These are phyloP conservation scores for Poecile montanus DNA, from an alignment of 2,797 vertebrate species.

Conservation along the genomic window DNA sequence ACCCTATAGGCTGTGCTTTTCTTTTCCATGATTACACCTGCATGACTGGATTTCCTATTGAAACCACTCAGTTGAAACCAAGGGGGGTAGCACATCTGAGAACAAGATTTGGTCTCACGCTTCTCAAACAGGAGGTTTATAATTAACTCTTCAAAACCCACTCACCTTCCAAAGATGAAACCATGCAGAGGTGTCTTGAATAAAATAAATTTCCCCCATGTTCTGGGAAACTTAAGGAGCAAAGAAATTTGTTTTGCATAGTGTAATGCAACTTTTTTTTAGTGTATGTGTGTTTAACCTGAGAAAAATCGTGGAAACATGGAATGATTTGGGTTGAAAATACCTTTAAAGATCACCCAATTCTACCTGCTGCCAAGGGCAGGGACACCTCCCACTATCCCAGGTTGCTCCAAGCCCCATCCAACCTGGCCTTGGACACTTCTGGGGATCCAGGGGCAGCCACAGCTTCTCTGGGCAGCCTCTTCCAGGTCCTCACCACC, in stretches of 20 bases:
- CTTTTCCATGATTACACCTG: not conserved
- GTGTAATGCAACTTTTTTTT: not conserved
- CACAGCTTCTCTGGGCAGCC: not conserved
- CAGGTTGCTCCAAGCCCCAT: fast-evolving
- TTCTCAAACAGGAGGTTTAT: not conserved
- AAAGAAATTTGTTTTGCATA: not conserved
- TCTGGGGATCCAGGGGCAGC: not conserved
- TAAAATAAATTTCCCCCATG: not conserved
- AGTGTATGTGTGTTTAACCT: not conserved
- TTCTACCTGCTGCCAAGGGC: fast-evolving
- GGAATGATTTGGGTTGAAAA: not conserved
- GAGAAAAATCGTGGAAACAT: not conserved
- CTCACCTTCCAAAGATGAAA: not conserved
- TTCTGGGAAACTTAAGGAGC: not conserved
- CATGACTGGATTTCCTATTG: not conserved
- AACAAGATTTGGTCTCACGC: not conserved
- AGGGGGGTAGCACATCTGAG: not conserved
- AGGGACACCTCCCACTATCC: not conserved
- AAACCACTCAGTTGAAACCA: not conserved
- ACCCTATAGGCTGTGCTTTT: not conserved
- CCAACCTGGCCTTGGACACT: not conserved
- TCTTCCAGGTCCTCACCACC: fast-evolving
- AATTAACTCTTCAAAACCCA: not conserved
- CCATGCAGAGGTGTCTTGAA: not conserved
- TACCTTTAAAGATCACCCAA: not conserved